Evolutionary conservation across 2,888 invertebrate genomes (phyloP).

Genomic region (Priocnemis perturbator): DNA sequence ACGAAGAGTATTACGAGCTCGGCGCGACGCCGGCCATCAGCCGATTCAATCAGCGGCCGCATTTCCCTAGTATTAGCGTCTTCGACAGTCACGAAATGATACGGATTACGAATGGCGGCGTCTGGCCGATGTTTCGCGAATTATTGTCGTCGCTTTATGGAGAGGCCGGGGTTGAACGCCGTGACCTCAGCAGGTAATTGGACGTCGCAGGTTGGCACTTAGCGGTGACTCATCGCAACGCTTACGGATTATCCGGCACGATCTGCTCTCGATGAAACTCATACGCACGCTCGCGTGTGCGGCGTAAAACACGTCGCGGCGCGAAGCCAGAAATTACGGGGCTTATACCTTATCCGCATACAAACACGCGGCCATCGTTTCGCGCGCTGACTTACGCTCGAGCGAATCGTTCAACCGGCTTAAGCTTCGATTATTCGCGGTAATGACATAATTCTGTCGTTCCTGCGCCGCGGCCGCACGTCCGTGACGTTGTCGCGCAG

Average conservation of each 20-base stretch:
- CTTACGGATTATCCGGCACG: constrained; percentile 45
- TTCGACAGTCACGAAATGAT: constrained; percentile 38
- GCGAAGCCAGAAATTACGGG: constrained; percentile 5
- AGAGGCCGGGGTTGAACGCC: constrained; percentile 43
- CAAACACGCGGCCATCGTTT: background rate
- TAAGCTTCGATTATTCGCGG: too few relatives aligned
- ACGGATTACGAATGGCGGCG: constrained; percentile 41
- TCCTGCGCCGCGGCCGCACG: too few relatives aligned
- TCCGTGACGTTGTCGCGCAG: too few relatives aligned
- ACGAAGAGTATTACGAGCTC: constrained; percentile 36
- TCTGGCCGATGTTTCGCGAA: constrained; percentile 37
- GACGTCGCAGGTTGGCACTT: constrained; percentile 53
- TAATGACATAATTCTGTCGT: too few relatives aligned
- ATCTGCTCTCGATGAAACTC: constrained; percentile 46
- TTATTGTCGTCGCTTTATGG: constrained; percentile 47
- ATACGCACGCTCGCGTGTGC: background rate
- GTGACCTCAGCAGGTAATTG: constrained; percentile 58
- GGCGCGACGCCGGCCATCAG: constrained; percentile 26
- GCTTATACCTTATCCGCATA: constrained; percentile 3
- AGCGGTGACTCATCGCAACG: constrained; percentile 54
- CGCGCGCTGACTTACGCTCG: too few relatives aligned
- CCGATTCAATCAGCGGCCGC: constrained; percentile 32
- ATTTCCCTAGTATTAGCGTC: constrained; percentile 34
- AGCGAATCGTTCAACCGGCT: too few relatives aligned
- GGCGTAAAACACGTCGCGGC: background rate